Evolutionary conservation across 2,888 invertebrate genomes (phyloP).

Genomic region (Andrena praecox): DNA sequence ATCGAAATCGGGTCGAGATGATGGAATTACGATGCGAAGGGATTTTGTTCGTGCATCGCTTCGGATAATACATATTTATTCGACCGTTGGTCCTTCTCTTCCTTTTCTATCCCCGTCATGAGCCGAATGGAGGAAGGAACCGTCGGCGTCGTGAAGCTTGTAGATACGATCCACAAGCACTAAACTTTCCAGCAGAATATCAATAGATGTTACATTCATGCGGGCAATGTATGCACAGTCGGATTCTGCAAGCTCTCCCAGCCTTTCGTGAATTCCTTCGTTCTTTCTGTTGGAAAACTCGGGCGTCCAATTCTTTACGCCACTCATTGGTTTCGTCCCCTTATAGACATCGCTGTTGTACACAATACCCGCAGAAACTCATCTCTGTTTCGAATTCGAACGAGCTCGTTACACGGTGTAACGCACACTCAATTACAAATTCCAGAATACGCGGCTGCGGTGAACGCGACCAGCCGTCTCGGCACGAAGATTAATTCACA

Average conservation of each 20-base stretch:
- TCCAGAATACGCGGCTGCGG: not conserved
- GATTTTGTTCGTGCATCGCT: not conserved
- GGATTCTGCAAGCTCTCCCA: not conserved
- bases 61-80: constrained; percentile 49
- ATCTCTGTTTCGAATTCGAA: not conserved
- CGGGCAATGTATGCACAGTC: not conserved
- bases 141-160: not conserved
- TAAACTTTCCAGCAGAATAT: not conserved
- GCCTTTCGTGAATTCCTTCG: too few species aligned
- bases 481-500: constrained; percentile 33
- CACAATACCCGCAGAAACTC: too few species aligned
- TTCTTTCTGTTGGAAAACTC: too few species aligned
- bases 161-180: not conserved
- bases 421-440: constrained; percentile 5
- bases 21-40: constrained; percentile 37
- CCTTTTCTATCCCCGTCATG: not conserved
- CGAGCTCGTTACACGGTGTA: constrained; percentile 5
- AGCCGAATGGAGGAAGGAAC: not conserved
- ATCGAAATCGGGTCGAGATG: constrained; percentile 44
- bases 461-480: not conserved
- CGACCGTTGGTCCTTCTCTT: constrained; percentile 15
- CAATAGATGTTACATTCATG: not conserved
- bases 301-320: too few species aligned
- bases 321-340: not conserved
- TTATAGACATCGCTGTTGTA: not conserved